Evolutionary conservation across 2,888 invertebrate species (phyloP), one percentile per base, ranked within the genome.

Genomic region (Leucophora obtusa): DNA sequence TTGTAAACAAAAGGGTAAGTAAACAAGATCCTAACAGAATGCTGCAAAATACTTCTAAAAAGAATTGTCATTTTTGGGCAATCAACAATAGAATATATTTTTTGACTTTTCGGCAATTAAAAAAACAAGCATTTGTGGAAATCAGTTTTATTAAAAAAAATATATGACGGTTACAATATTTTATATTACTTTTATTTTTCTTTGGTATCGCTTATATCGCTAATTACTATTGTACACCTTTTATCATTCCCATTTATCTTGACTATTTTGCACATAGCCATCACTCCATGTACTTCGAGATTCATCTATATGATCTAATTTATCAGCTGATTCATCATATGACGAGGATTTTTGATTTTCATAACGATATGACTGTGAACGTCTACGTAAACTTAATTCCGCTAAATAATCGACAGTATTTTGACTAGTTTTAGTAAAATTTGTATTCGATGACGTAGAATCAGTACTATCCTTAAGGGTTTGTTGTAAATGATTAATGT

Each of bases 401-500:
- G 76, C 47, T 11, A 83, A 72, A 71, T 83, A 84, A 54, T 85
- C 83, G 2, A 83, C 79, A 28, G 76, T 71, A 28, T 50, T 80
- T 18, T 56, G 50, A 54, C 38, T 53, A 17, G 53, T 18, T 65
- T 28, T 51, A 7, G 24, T 65, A 6, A 69, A 51, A 15, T 11
- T 24, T 11, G 10, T 10, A 14, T 56, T 82, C 7, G 84, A 63
- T 4, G 79, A 70, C 10, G 83, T 33, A 59, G 84, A 84, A 28
- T 84, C 71, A 50, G 84, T 86, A 15, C 82, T 74, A 7, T 87
- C 86, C 3, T 86, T 84, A 15, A 89, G 83, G 73, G 84, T 87
- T 60, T 88, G 86, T 87, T 95, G 94, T 83, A 95, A 90, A 85
- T 95, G 94, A 35, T 94, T 91, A 84, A 95, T 95, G 89, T 95